A percentile compares a stretch with the other conserved stretches of the same genome.
These are phyloP conservation scores for Xestia rhomboidea DNA, from an alignment of 2,888 invertebrate genomes.

Conservation along the genomic window DNA sequence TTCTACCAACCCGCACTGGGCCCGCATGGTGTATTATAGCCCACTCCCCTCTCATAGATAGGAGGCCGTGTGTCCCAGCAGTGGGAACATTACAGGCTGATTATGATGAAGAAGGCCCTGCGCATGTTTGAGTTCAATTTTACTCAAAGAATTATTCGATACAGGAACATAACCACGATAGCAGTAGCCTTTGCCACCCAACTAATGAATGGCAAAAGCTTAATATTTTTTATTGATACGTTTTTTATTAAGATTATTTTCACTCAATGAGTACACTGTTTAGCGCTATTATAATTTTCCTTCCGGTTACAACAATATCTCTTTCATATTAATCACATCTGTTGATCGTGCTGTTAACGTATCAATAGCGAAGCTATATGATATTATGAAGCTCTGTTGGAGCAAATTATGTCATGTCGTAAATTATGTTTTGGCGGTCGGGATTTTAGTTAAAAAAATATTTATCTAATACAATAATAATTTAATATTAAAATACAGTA, in stretches of 20 bases:
- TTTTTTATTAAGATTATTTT: conserved; percentile 38
- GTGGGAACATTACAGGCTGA: no score
- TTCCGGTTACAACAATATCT: conserved; percentile 77
- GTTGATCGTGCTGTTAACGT: conserved; percentile 62
- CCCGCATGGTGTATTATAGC: no score
- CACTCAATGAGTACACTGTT: conserved; percentile 67
- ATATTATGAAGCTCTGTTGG: no score
- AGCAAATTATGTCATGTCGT: no score
- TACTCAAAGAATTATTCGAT: background rate
- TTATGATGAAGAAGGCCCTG: background rate
- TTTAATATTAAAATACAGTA: no score
- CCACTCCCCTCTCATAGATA: no score
- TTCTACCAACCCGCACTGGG: no score
- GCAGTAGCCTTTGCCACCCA: background rate
- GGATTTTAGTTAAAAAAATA: no score
- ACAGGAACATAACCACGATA: background rate
- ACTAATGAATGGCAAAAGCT: background rate
- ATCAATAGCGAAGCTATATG: conserved; percentile 37
- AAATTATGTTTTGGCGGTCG: no score
- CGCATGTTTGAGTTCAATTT: background rate
- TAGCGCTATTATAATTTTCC: conserved; percentile 56
- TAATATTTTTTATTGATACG: conserved; percentile 5
- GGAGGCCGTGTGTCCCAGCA: no score
- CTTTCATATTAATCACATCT: conserved; percentile 78
- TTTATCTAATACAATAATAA: no score